These are phyloP conservation scores for Plemyria rubiginata DNA, from an alignment of 2,888 invertebrate species.

Conservation along the genomic window DNA sequence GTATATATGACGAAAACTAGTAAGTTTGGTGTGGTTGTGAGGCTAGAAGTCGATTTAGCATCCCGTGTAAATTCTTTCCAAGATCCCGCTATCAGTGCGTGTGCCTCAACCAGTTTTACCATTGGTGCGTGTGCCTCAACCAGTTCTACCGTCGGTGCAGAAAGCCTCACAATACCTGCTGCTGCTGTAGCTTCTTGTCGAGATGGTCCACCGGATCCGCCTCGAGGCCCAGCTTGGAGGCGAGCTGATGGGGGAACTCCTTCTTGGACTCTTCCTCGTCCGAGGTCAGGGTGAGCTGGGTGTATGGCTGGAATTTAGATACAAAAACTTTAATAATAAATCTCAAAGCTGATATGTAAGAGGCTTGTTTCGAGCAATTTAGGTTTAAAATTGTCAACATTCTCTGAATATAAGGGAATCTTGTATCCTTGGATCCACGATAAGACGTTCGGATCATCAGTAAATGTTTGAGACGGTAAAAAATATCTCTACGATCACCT, in stretches of 20 bases:
- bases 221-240: slow-evolving; percentile 81
- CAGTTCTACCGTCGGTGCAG: slow-evolving; percentile 13
- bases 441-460: too few relatives aligned
- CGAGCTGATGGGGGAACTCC: slow-evolving; percentile 85
- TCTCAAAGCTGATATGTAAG: too few relatives aligned
- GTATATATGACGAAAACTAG: too few relatives aligned
- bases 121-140: slow-evolving; percentile 21
- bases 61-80: not conserved
- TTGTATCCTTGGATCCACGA: too few relatives aligned
- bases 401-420: too few relatives aligned
- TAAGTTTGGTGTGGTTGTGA: too few relatives aligned
- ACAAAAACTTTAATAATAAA: not conserved
- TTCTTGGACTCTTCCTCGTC: slow-evolving; percentile 91
- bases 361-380: too few relatives aligned
- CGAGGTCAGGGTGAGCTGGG: slow-evolving; percentile 89
- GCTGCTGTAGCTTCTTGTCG: slow-evolving; percentile 87
- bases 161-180: slow-evolving; percentile 78
- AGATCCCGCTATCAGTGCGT: not conserved
- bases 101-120: slow-evolving; percentile 15
- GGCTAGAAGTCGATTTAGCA: not conserved
- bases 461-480: too few relatives aligned
- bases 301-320: slow-evolving; percentile 84
- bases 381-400: too few relatives aligned
- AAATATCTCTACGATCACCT: too few relatives aligned
- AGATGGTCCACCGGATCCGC: slow-evolving; percentile 85